phyloP scores from a whole-genome alignment of 2,113 vertebrate genomes.

The Stigmatopora argus region DNA sequence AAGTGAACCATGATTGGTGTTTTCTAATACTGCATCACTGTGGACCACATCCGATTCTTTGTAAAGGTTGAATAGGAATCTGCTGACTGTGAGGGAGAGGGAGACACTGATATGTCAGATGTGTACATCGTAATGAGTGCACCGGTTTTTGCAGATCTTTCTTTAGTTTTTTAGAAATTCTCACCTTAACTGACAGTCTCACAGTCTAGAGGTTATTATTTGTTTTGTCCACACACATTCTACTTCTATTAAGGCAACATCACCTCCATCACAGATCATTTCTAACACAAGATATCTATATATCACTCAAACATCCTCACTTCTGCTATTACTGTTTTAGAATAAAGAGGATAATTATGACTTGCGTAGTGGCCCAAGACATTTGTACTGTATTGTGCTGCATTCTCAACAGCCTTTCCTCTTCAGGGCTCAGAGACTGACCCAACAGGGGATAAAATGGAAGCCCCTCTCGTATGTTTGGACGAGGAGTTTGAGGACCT shows the following conservation, averaged over 20 bases:
- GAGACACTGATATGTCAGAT: background rate
- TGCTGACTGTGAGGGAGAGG: slow-evolving; percentile 15
- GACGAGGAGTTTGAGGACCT: slow-evolving; percentile 92
- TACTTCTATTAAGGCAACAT: too few relatives aligned
- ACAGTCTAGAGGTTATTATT: too few relatives aligned
- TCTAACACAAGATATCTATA: too few relatives aligned
- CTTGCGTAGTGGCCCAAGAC: background rate
- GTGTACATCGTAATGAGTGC: background rate
- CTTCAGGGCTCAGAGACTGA: slow-evolving; percentile 30
- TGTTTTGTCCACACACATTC: too few relatives aligned
- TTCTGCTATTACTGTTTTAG: background rate
- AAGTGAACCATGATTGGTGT: slow-evolving; percentile 23
- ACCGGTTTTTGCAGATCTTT: background rate
- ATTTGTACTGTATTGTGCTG: background rate
- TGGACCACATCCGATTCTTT: slow-evolving; percentile 7
- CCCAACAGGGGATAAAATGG: slow-evolving; percentile 70
- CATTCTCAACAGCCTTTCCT: slow-evolving; percentile 9
- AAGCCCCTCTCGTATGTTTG: slow-evolving; percentile 86
- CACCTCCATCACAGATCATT: too few relatives aligned
- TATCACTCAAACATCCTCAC: background rate
- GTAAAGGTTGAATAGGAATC: slow-evolving; percentile 41
- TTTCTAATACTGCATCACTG: slow-evolving; percentile 15
- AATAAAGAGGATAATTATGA: background rate
- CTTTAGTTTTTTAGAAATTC: too few relatives aligned
- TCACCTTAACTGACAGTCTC: too few relatives aligned